Percentiles rank a stretch among this genome's conserved stretches.
Evolutionary conservation across 2,888 invertebrate species (phyloP).

Genomic region (Drosophila cognata): DNA sequence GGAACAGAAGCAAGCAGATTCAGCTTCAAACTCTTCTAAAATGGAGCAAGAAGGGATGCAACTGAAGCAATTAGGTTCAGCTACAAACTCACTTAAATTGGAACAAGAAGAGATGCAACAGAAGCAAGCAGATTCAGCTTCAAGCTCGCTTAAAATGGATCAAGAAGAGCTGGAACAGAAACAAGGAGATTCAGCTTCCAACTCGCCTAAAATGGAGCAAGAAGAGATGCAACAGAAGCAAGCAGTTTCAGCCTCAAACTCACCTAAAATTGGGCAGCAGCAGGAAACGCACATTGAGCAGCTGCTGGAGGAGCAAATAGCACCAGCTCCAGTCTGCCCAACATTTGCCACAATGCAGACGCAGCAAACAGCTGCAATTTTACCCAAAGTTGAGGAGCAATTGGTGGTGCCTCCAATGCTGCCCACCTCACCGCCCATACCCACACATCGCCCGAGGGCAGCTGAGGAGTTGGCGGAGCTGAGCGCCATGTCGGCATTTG

Average conservation of each 20-base stretch:
- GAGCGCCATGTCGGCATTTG: conserved; percentile 20
- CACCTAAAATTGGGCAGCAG: not conserved
- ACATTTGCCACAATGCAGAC: not conserved
- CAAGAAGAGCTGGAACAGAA: not conserved
- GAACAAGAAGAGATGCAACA: not conserved
- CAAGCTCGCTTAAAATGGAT: not conserved
- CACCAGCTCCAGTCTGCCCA: conserved; percentile 2
- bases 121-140: not conserved
- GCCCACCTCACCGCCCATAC: conserved; percentile 58
- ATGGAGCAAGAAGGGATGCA: not conserved
- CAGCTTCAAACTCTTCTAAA: not conserved
- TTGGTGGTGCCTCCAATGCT: not conserved
- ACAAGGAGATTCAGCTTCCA: not conserved
- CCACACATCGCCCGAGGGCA: conserved; percentile 63
- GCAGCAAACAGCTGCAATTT: not conserved
- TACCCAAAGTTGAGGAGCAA: not conserved
- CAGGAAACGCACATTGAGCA: not conserved
- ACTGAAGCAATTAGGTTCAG: not conserved
- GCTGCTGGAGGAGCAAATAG: not conserved
- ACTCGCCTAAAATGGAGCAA: not conserved
- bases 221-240: not conserved
- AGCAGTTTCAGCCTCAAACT: not conserved
- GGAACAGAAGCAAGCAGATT: not conserved
- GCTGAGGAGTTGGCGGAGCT: conserved; percentile 43
- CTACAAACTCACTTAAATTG: not conserved